These are phyloP conservation scores for Scaptomyza polygonia DNA, from an alignment of 2,888 invertebrate species.

Conservation along the genomic window DNA sequence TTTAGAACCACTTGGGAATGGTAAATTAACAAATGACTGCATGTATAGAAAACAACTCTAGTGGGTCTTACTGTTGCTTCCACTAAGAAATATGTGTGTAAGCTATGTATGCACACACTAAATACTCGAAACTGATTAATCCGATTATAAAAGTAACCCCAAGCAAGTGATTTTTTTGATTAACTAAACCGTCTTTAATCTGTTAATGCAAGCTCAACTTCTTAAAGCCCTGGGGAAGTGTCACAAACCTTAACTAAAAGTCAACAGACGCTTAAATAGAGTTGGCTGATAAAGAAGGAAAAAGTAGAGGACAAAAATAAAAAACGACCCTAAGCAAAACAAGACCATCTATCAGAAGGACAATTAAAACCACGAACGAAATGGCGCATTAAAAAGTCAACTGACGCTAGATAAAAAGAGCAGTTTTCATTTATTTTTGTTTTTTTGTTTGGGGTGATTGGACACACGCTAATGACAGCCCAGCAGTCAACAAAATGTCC, in stretches of 20 bases:
- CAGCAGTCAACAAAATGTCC: constrained; percentile 57
- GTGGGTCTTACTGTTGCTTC: not conserved
- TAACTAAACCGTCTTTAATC: constrained; percentile 27
- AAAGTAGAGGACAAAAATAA: constrained; percentile 13
- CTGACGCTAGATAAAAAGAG: constrained; percentile 40
- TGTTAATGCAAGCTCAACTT: constrained; percentile 46
- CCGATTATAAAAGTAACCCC: constrained; percentile 4
- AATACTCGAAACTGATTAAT: constrained; percentile 20
- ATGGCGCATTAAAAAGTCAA: constrained; percentile 68
- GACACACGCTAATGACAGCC: constrained; percentile 71
- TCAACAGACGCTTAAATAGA: constrained; percentile 54
- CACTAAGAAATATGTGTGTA: not conserved
- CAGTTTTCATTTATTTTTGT: not conserved
- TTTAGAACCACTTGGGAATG: constrained; percentile 3
- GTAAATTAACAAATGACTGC: not conserved
- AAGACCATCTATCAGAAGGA: constrained; percentile 57
- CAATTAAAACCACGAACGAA: constrained; percentile 62
- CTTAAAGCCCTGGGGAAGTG: constrained; percentile 32
- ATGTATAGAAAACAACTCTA: not conserved
- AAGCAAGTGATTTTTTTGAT: constrained; percentile 9
- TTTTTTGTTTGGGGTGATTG: constrained; percentile 51
- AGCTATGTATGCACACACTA: not conserved
- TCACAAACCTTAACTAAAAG: constrained; percentile 40
- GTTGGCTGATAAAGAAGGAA: constrained; percentile 8
- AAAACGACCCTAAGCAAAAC: constrained; percentile 11